Percentiles rank a stretch among this genome's conserved stretches.
phyloP scores from a whole-genome alignment of 1,140 invertebrate genomes.

The Trichogramma pretiosum region DNA sequence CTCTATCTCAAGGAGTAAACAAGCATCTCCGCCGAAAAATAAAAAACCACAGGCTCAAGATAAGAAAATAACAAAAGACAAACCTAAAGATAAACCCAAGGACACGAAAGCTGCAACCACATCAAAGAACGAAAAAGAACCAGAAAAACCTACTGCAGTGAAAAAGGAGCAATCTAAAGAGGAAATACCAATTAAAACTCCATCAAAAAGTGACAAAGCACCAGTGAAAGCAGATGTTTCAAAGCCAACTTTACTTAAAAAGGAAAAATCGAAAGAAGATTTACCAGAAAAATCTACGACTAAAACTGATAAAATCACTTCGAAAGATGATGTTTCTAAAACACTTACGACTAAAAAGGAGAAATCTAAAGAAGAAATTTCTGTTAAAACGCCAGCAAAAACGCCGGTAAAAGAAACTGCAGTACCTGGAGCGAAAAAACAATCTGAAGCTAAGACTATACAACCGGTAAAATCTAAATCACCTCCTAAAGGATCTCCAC shows the following conservation, averaged over 20 bases:
- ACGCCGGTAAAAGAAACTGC: too few relatives aligned
- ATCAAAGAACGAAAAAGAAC: not conserved
- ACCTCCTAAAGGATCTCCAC: not conserved
- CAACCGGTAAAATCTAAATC: too few relatives aligned
- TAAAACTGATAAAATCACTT: not conserved
- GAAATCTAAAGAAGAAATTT: slow-evolving; percentile 10
- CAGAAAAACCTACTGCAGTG: not conserved
- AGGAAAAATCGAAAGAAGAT: slow-evolving; percentile 14
- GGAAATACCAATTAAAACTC: slow-evolving; percentile 4
- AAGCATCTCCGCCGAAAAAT: too few relatives aligned
- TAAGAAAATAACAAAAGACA: too few relatives aligned
- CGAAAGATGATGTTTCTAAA: not conserved
- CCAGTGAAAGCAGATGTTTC: too few relatives aligned
- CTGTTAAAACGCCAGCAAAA: not conserved
- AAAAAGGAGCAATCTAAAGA: slow-evolving; percentile 15
- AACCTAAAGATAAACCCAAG: too few relatives aligned
- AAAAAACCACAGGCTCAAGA: too few relatives aligned
- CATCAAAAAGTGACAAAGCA: too few relatives aligned
- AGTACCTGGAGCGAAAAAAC: not conserved
- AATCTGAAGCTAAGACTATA: too few relatives aligned
- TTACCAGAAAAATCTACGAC: not conserved
- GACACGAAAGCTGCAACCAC: too few relatives aligned
- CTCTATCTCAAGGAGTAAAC: too few relatives aligned
- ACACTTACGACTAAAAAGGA: not conserved
- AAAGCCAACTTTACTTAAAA: slow-evolving; percentile 9